Conservation (phyloP, 2,113 vertebrate genomes). For the Heliornis fulica region DNA sequence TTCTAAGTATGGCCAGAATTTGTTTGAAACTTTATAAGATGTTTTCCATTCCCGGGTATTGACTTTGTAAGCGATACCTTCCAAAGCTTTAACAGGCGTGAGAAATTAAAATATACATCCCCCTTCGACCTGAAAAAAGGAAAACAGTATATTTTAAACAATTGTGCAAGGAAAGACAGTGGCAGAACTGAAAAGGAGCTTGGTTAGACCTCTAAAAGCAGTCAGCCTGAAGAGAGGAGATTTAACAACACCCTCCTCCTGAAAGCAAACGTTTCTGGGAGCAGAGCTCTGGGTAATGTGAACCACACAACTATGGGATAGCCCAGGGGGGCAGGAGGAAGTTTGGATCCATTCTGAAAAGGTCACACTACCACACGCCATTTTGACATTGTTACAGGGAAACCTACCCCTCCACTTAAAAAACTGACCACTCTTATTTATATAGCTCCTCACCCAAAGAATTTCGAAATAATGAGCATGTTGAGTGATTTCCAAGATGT, state of each 20-base stretch:
- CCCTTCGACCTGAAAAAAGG: not conserved
- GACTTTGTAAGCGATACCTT: constrained; percentile 23
- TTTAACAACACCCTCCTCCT: not conserved
- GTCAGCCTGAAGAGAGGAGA: not conserved
- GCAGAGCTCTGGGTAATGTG: not conserved
- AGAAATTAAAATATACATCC: constrained; percentile 53
- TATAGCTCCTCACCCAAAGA: not conserved
- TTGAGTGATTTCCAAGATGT: not conserved
- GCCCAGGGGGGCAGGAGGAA: constrained; percentile 2
- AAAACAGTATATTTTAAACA: constrained; percentile 37
- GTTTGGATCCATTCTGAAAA: constrained; percentile 26
- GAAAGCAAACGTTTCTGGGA: constrained; percentile 26
- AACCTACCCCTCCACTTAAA: not conserved
- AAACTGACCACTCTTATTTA: not conserved
- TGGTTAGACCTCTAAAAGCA: not conserved
- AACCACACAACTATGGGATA: constrained; percentile 45
- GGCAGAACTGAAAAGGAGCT: not conserved
- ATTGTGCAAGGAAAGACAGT: not conserved
- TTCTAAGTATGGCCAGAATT: not conserved
- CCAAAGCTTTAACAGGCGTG: not conserved
- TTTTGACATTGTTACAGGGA: constrained; percentile 6
- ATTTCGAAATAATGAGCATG: fast-evolving
- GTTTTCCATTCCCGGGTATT: constrained; percentile 19
- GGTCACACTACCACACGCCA: not conserved
- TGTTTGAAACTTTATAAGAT: constrained; percentile 27